Evolutionary conservation across 1,140 invertebrate species (phyloP).

Genomic region (Drosophila paulistorum): DNA sequence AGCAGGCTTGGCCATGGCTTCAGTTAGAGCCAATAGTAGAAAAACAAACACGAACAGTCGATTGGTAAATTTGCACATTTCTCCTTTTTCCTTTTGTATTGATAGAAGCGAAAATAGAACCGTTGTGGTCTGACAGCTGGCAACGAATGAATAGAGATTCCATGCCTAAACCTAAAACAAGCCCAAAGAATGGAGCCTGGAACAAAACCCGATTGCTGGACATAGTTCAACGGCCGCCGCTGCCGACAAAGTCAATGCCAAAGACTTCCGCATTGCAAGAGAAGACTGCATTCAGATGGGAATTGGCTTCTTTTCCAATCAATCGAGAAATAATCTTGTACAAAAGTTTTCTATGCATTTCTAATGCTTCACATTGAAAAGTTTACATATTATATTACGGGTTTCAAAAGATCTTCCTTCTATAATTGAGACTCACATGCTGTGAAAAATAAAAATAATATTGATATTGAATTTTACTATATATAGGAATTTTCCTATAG

Average conservation of each 20-base stretch:
- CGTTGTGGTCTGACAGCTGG: constrained; percentile 49
- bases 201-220: constrained; percentile 65
- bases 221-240: constrained; percentile 65
- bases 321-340: background rate
- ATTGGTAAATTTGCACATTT: constrained; percentile 81
- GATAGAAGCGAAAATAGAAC: constrained; percentile 46
- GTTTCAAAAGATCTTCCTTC: background rate
- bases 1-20: constrained; percentile 19
- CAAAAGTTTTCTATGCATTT: constrained; percentile 40
- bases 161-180: constrained; percentile 32
- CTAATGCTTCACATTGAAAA: constrained; percentile 53
- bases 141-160: constrained; percentile 59
- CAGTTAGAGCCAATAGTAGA: constrained; percentile 30
- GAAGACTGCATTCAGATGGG: constrained; percentile 42
- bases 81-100: background rate
- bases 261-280: constrained; percentile 74
- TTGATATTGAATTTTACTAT: too few relatives aligned
- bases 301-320: constrained; percentile 9
- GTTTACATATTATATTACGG: background rate
- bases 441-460: too few relatives aligned
- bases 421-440: too few relatives aligned
- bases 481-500: too few relatives aligned
- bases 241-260: constrained; percentile 24
- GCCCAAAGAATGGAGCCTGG: constrained; percentile 38
- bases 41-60: constrained; percentile 72